Percentiles rank a stretch among this genome's conserved stretches.
phyloP scores from a whole-genome alignment of 2,888 invertebrate genomes.

The Polydrusus cervinus region DNA sequence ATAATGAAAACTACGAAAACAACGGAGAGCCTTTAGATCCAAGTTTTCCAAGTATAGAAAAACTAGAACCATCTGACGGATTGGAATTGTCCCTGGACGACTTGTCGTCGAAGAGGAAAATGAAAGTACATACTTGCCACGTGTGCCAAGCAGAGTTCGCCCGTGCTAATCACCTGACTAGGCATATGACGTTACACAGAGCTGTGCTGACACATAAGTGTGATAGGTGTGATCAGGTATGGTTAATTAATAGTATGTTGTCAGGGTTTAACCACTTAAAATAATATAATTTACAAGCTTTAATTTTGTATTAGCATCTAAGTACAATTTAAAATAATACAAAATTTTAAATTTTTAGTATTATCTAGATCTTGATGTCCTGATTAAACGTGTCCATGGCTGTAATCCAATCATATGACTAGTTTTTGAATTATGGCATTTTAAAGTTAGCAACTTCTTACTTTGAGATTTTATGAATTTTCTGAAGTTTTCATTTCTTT shows the following conservation, averaged over 20 bases:
- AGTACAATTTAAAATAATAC: no score
- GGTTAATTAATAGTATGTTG: not conserved
- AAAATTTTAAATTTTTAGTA: no score
- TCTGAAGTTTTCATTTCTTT: no score
- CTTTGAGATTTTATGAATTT: no score
- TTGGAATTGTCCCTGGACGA: slow-evolving; percentile 47
- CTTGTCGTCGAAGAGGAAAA: slow-evolving; percentile 51
- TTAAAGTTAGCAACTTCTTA: no score
- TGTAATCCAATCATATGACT: no score
- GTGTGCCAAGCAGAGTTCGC: slow-evolving; percentile 69
- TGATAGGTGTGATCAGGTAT: slow-evolving; percentile 67
- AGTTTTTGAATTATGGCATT: no score
- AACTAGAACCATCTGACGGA: slow-evolving; percentile 34
- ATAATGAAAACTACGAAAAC: slow-evolving; percentile 25
- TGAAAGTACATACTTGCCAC: slow-evolving; percentile 67
- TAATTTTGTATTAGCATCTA: no score
- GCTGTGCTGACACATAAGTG: slow-evolving; percentile 69
- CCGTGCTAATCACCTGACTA: slow-evolving; percentile 68
- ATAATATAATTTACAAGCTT: no score
- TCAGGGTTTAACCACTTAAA: no score
- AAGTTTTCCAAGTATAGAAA: not conserved
- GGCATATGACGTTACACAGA: slow-evolving; percentile 70
- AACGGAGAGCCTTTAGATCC: slow-evolving; percentile 35
- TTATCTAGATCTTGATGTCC: no score
- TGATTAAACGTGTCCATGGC: no score